Evolutionary conservation across 1,140 invertebrate species (phyloP), one percentile per base, ranked within the genome.

Genomic region (Drosophila lacertosa): DNA sequence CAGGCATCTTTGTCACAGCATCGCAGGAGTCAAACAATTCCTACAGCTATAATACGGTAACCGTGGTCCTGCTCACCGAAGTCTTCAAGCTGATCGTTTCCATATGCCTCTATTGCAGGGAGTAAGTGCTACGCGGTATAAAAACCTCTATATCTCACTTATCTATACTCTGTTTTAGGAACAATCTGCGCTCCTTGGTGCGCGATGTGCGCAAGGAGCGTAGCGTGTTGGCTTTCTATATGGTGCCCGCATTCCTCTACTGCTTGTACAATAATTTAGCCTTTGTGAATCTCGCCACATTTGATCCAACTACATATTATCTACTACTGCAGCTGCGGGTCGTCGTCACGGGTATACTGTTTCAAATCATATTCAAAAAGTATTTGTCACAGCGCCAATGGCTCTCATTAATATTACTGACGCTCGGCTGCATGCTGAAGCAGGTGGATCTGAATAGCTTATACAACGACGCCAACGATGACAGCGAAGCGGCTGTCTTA

Each of bases 241-340:
- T 98, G 92, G 94, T 99, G 55, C 98, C 98, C 40, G 95, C 97
- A 4, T 93, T 96, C 75, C 92, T 99, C 24, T 99, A 99, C 91
- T 98, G 97, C 89, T 92, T 99, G 3, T 99, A 99, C 92, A 99
- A 99, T 90, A 99, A 99, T 92, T 93, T 99, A 74, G 94, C 97
- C 9, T 99, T 98, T 92, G 93, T 97, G 16, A 99, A 98, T 93
- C 92, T 99, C 66, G 95, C 96, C 15, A 94, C 93, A 18, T 99
- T 98, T 92, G 98, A 99, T 91, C 97, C 98, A 4, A 98, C 98
- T 6, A 98, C 97, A 6, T 99, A 99, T 89, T 98, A 96, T 91
- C 92, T 99, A 20, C 92, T 99, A n/a, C 92, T 99, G 5, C 98
- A 99, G 92, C 94, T 99, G 53, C 92, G 98, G 80, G 97, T 99